Evolutionary conservation across 2,797 vertebrate genomes (phyloP).

Genomic region (Botia almorhae): DNA sequence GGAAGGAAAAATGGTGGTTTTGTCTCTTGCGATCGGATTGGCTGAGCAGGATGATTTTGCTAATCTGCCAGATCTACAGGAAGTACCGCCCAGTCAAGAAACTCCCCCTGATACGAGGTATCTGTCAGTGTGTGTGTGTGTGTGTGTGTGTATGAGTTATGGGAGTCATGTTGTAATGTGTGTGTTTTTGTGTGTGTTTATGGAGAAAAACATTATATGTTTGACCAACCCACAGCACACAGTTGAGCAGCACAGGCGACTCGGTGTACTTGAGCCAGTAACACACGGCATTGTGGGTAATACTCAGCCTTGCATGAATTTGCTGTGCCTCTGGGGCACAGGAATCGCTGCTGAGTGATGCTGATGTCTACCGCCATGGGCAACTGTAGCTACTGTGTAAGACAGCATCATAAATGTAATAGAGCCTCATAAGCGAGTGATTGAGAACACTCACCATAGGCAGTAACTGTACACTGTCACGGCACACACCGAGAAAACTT

Average conservation of each 20-base stretch:
- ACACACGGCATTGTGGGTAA: conserved; percentile 29
- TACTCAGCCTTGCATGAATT: neutral
- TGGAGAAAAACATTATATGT: conserved; percentile 37
- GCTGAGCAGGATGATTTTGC: conserved; percentile 99
- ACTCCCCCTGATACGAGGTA: conserved; percentile 99
- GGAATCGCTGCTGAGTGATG: neutral
- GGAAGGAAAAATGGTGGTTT: conserved; percentile 99
- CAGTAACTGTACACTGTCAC: neutral
- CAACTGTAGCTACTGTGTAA: neutral
- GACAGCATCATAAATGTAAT: too few species aligned
- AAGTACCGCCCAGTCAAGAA: conserved; percentile 92
- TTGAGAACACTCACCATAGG: conserved; percentile 8
- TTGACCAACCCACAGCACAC: conserved; percentile 40
- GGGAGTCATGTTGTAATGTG: conserved; percentile 48
- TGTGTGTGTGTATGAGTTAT: neutral
- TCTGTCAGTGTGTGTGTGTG: conserved; percentile 59
- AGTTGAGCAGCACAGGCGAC: neutral
- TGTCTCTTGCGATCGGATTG: conserved; percentile 97
- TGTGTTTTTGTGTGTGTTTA: neutral
- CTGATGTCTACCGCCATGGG: neutral
- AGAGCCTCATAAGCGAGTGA: neutral
- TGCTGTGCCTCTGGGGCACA: neutral
- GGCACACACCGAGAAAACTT: neutral
- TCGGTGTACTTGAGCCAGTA: neutral
- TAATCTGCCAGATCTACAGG: conserved; percentile 99